Conservation (phyloP, 2,797 vertebrate genomes). For the Eospalax fontanierii region DNA sequence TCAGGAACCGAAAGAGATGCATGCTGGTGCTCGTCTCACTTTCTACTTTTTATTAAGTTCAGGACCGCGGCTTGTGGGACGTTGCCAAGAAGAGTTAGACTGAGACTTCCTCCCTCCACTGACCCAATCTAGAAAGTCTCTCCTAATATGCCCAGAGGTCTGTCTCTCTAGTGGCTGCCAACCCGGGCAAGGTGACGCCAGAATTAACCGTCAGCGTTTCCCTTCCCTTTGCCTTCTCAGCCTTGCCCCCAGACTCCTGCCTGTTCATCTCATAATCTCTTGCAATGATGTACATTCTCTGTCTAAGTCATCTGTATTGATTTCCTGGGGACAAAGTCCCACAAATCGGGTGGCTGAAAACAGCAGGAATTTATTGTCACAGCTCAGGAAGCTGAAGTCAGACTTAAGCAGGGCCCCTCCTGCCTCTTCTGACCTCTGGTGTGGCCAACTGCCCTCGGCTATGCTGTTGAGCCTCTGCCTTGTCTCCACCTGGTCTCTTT, state of each 20-base stretch:
- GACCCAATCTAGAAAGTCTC: background rate
- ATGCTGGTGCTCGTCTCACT: background rate
- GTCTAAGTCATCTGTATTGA: no score
- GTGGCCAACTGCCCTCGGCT: background rate
- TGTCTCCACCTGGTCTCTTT: background rate
- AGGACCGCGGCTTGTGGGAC: background rate
- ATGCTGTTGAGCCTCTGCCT: background rate
- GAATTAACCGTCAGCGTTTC: background rate
- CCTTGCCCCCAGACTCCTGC: background rate
- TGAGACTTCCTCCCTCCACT: background rate
- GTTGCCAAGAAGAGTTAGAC: background rate
- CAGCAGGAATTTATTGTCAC: background rate
- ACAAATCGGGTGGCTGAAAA: background rate
- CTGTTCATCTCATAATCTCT: background rate
- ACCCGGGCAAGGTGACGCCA: no score
- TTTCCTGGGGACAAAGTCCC: background rate
- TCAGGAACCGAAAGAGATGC: background rate
- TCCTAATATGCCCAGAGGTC: background rate
- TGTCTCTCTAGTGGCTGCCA: background rate
- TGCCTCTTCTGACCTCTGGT: background rate
- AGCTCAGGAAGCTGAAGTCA: background rate
- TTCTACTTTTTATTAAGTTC: background rate
- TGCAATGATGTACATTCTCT: background rate
- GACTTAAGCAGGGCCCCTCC: background rate
- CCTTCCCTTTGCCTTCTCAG: background rate